Base-by-base conservation (phyloP, 2,888 invertebrate genomes). In the Emmelina monodactyla region DNA sequence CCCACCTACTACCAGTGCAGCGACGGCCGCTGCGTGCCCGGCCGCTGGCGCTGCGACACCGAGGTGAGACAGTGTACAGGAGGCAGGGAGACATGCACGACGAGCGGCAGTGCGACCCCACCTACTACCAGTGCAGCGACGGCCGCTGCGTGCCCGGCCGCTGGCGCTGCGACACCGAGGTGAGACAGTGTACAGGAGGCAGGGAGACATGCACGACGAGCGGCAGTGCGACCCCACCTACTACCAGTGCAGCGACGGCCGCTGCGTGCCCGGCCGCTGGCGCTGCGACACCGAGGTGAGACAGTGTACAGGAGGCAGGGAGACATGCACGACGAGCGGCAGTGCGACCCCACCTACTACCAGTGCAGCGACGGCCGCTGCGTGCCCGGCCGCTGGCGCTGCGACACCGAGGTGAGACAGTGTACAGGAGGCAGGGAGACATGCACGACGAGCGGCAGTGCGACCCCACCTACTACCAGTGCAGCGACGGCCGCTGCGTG, bases 81-180 rank as follows among this genome's bases (percentile, higher is more conserved):
- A n/a, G n/a, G n/a, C n/a, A n/a, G n/a, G n/a, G n/a, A n/a, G n/a
- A n/a, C n/a, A n/a, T n/a, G n/a, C n/a, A n/a, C n/a, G 76, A 83
- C 2, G 80, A 82, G 41, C n/a, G n/a, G n/a, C 82, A 51, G 83
- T 92, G 91, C 64, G 89, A 90, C 46, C 85, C 88, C 1, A 87
- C 88, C 0, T 89, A 89, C 62, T 90, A 88, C 68, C 85, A 84
- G 47, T 91, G 91, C 60, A 76, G 70, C 33, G 86, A 85, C 58
- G 87, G 87, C 44, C 85, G 85, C 41, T 92, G 92, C 69, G 88
- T 92, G 59, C 89, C 91, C 14, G 78, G 81, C 14, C 88, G 89
- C 40, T 92, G 92, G 91, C 85, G 87, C 33, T 92, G 92, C 64
- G 92, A 92, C 72, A 83, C 86, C 45, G 85, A 82, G 12, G 89